Percentiles rank a stretch among this genome's conserved stretches.
Conservation (phyloP, 2,888 invertebrate species). For the Andrena haemorrhoa region DNA sequence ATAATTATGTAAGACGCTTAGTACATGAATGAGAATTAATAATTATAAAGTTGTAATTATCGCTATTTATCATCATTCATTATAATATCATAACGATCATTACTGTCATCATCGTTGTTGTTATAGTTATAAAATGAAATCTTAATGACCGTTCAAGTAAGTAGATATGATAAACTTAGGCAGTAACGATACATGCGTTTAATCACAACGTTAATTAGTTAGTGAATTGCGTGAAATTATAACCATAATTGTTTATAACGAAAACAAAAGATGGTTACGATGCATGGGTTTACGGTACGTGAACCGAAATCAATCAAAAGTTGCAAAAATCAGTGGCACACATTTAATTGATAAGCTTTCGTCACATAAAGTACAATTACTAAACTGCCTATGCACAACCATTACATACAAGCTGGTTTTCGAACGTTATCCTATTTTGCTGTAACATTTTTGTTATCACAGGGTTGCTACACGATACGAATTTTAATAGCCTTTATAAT, state of each 20-base stretch:
- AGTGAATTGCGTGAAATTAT: constrained; percentile 64
- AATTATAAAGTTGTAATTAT: constrained; percentile 63
- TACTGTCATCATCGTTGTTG: constrained; percentile 72
- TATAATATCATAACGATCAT: constrained; percentile 59
- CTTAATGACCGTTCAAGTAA: constrained; percentile 72
- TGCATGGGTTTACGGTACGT: constrained; percentile 62
- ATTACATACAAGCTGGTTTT: constrained; percentile 39
- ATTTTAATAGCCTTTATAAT: constrained; percentile 43
- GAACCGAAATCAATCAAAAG: constrained; percentile 64
- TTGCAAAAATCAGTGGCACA: constrained; percentile 32
- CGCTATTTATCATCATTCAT: constrained; percentile 65
- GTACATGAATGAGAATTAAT: constrained; percentile 59
- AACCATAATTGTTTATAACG: constrained; percentile 66
- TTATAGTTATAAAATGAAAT: constrained; percentile 69
- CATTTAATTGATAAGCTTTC: constrained; percentile 38
- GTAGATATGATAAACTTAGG: constrained; percentile 66
- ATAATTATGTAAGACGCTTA: constrained; percentile 64
- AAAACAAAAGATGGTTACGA: constrained; percentile 62
- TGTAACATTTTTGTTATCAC: constrained; percentile 43
- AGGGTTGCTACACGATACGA: constrained; percentile 20
- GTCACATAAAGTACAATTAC: constrained; percentile 53
- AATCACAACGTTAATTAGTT: constrained; percentile 65
- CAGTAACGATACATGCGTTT: constrained; percentile 56
- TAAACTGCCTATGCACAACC: constrained; percentile 63
- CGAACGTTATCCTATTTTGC: constrained; percentile 29